phyloP scores from a whole-genome alignment of 2,888 invertebrate genomes.

The Brachypalpus laphriformis region DNA sequence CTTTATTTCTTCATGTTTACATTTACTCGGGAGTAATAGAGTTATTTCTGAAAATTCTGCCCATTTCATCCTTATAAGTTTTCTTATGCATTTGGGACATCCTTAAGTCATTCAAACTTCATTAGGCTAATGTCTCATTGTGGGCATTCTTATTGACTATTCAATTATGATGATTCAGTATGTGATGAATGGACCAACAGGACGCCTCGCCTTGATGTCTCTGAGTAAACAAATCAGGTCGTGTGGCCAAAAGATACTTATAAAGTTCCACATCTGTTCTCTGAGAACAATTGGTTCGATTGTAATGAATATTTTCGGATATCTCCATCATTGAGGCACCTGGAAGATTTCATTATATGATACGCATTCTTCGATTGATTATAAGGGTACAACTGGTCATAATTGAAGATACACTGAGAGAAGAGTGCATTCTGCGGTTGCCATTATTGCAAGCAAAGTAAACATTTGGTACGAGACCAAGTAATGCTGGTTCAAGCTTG shows the following conservation, averaged over 20 bases:
- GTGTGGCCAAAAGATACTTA: constrained; percentile 51
- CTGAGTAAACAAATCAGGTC: constrained; percentile 56
- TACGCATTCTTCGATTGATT: constrained; percentile 18
- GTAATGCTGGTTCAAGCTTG: constrained; percentile 27
- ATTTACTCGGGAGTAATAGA: constrained; percentile 54
- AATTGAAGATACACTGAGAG: constrained; percentile 35
- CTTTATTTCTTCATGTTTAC: constrained; percentile 20
- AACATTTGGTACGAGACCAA: constrained; percentile 1
- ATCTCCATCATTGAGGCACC: constrained; percentile 42
- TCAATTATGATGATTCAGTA: constrained; percentile 66
- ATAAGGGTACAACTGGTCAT: constrained; percentile 61
- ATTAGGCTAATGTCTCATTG: constrained; percentile 66
- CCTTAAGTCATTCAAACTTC: constrained; percentile 70
- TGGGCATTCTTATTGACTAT: constrained; percentile 68
- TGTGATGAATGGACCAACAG: constrained; percentile 47
- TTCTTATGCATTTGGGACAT: constrained; percentile 19
- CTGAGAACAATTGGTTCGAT: constrained; percentile 45
- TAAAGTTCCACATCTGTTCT: constrained; percentile 54
- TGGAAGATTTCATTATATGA: constrained; percentile 31
- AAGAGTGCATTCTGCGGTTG: constrained; percentile 28
- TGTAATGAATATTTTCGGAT: constrained; percentile 51
- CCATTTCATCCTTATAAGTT: constrained; percentile 1
- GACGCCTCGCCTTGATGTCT: constrained; percentile 31
- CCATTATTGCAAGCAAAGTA: neutral
- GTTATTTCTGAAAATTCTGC: constrained; percentile 42